Evolutionary conservation across 2,888 invertebrate species (phyloP).

Genomic region (Halictus ligatus): DNA sequence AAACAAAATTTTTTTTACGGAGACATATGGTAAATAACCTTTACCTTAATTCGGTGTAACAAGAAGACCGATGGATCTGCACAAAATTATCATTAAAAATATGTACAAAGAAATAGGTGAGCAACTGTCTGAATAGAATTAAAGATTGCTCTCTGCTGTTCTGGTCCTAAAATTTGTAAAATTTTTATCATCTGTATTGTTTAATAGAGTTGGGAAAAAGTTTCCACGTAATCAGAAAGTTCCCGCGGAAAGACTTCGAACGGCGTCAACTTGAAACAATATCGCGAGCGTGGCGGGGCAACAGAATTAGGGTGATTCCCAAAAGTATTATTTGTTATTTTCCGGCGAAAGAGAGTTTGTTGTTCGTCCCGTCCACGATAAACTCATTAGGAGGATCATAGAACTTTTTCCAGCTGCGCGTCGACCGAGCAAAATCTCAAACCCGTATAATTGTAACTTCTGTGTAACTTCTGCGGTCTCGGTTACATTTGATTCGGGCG

Average conservation of each 20-base stretch:
- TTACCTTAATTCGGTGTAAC: too few species aligned
- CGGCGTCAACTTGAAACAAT: background rate
- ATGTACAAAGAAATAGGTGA: too few species aligned
- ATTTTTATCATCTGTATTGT: background rate
- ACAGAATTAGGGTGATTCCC: background rate
- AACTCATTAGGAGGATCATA: conserved; percentile 49
- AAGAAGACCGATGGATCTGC: too few species aligned
- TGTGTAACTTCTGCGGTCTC: conserved; percentile 41
- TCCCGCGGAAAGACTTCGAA: background rate
- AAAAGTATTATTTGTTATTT: background rate
- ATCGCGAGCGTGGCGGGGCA: background rate
- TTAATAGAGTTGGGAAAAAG: background rate
- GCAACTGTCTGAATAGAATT: too few species aligned
- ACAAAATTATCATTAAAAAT: too few species aligned
- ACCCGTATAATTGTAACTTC: conserved; percentile 22
- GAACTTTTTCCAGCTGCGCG: conserved; percentile 40
- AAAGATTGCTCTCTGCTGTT: too few species aligned
- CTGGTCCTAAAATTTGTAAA: background rate
- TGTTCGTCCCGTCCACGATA: conserved; percentile 7
- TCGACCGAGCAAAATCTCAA: conserved; percentile 15
- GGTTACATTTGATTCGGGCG: conserved; percentile 40
- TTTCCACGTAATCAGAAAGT: background rate
- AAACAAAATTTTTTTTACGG: too few species aligned
- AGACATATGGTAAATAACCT: too few species aligned
- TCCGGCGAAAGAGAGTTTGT: background rate